Conservation (phyloP, 2,113 vertebrate genomes). For the human (Homo sapiens) region DNA sequence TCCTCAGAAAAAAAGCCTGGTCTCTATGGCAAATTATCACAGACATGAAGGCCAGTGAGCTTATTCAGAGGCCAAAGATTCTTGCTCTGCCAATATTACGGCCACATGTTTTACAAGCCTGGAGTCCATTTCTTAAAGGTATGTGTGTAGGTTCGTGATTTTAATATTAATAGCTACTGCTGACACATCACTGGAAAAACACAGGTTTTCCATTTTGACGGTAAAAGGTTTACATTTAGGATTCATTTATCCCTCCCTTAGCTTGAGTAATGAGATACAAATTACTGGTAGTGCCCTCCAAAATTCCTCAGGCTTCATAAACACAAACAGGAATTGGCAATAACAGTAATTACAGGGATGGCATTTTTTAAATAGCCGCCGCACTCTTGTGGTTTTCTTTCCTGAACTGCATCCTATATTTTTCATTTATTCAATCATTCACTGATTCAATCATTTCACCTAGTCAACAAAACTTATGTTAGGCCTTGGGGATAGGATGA, state of each 20-base stretch:
- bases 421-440: neutral
- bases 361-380: conserved; percentile 10
- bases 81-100: neutral
- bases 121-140: neutral
- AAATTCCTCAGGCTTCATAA: conserved; percentile 12
- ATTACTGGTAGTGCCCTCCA: neutral
- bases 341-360: neutral
- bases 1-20: neutral
- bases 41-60: neutral
- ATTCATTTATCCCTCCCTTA: neutral
- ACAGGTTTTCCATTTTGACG: neutral
- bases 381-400: neutral
- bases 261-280: neutral
- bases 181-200: neutral
- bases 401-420: neutral
- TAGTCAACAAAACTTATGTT: neutral
- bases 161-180: neutral
- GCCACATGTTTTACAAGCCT: neutral
- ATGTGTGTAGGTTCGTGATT: neutral
- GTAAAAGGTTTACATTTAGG: neutral
- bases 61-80: neutral
- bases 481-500: neutral
- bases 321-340: neutral
- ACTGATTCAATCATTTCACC: neutral
- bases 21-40: neutral